phyloP scores from a whole-genome alignment of 2,113 vertebrate genomes.

The Syrrhaptes paradoxus region DNA sequence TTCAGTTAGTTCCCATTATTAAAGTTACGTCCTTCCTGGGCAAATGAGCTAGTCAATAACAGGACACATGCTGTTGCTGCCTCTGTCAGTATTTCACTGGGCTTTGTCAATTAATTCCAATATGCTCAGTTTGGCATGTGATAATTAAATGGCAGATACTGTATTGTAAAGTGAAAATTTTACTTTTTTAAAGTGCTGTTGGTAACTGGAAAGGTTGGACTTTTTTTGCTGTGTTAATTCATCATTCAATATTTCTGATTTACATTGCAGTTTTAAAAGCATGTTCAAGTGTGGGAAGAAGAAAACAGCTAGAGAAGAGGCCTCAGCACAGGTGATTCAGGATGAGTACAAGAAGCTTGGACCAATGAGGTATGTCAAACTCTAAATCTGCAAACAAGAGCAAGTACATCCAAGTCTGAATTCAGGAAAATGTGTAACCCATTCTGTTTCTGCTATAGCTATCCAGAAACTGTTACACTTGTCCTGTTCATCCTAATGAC shows the following conservation, averaged over 20 bases:
- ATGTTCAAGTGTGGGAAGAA: conserved; percentile 76
- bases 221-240: not conserved
- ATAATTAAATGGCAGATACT: not conserved
- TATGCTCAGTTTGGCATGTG: not conserved
- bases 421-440: not conserved
- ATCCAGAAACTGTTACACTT: conserved; percentile 86
- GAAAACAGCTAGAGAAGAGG: conserved; percentile 75
- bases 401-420: not conserved
- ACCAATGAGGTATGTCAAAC: conserved; percentile 75
- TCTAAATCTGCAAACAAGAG: not conserved
- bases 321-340: conserved; percentile 77
- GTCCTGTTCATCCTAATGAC: conserved; percentile 86
- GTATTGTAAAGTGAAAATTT: not conserved
- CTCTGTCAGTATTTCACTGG: not conserved
- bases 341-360: conserved; percentile 85
- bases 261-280: conserved; percentile 79
- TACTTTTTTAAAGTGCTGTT: not conserved
- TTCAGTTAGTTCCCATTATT: not conserved
- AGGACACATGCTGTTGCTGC: not conserved
- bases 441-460: conserved; percentile 71
- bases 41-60: not conserved
- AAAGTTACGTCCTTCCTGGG: not conserved
- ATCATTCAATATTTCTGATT: not conserved
- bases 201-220: not conserved
- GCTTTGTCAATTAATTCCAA: not conserved